These are phyloP conservation scores for Myotis daubentonii DNA, from an alignment of 2,797 vertebrate species.

Conservation along the genomic window DNA sequence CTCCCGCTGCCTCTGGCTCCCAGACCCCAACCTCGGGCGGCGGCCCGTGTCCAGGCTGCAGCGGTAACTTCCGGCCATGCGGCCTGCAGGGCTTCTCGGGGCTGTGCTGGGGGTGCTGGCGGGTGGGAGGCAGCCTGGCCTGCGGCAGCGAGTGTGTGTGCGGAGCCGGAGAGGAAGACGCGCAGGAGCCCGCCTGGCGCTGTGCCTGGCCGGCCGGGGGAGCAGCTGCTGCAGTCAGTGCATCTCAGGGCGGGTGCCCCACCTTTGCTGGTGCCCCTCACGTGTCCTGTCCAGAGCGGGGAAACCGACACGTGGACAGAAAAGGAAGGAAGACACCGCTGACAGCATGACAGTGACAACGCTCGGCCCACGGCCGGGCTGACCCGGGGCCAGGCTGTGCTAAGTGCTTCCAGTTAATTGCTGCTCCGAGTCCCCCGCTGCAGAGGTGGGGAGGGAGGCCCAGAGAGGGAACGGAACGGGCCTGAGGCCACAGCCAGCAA, in stretches of 20 bases:
- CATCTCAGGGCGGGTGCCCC: neutral
- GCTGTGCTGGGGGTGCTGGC: neutral
- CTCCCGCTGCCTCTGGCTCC: neutral
- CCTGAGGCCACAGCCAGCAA: neutral
- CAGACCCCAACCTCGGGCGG: neutral
- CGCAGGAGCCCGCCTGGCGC: too few species aligned
- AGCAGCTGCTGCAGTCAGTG: too few species aligned
- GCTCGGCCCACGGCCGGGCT: neutral
- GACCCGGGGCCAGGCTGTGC: neutral
- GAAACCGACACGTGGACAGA: too few species aligned
- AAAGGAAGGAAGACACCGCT: neutral
- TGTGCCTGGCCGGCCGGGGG: too few species aligned
- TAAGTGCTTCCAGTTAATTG: neutral
- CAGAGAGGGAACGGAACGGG: neutral
- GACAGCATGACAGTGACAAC: rapidly evolving
- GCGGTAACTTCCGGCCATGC: neutral
- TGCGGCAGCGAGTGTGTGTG: rapidly evolving
- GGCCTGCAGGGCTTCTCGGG: neutral
- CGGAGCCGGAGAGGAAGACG: neutral
- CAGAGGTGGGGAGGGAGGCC: neutral
- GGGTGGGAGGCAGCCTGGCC: neutral
- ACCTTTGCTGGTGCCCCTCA: rapidly evolving
- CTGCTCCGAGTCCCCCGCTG: neutral
- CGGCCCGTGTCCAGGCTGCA: constrained; percentile 5
- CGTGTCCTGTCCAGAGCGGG: too few species aligned